Conservation (phyloP, 1,140 invertebrate genomes). For the Steinernema feltiae region DNA sequence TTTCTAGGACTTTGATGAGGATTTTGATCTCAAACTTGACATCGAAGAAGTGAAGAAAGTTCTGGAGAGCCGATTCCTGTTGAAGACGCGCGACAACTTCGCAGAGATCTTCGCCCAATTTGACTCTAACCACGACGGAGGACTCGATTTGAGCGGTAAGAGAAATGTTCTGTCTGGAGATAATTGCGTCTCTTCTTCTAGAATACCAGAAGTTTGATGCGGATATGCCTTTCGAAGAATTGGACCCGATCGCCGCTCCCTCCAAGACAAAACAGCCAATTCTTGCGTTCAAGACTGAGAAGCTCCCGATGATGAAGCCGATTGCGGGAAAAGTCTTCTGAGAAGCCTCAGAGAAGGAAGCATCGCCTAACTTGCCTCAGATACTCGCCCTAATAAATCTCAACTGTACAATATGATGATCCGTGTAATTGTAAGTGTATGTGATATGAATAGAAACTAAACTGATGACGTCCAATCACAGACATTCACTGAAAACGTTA, state of each 20-base stretch:
- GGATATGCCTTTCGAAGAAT: background rate
- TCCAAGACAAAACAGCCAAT: background rate
- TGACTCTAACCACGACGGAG: background rate
- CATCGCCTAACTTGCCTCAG: background rate
- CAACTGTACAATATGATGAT: conserved; percentile 6
- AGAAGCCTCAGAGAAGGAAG: too few species aligned
- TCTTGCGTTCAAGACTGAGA: background rate
- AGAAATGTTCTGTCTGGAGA: background rate
- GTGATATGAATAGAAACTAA: conserved; percentile 1
- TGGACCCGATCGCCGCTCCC: background rate
- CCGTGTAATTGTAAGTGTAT: background rate
- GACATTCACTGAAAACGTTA: too few species aligned
- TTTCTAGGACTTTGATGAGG: background rate
- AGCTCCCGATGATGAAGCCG: conserved; percentile 10
- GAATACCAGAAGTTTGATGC: conserved; percentile 6
- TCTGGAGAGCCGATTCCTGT: background rate
- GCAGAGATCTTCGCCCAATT: background rate
- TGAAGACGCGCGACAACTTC: background rate
- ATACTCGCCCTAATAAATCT: conserved; percentile 15
- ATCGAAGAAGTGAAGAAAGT: background rate
- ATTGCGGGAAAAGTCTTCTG: background rate
- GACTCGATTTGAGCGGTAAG: background rate
- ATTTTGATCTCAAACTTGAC: background rate
- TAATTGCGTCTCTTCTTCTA: background rate
- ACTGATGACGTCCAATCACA: too few species aligned